phyloP scores from a whole-genome alignment of 2,113 vertebrate genomes.

The Gyps fulvus region DNA sequence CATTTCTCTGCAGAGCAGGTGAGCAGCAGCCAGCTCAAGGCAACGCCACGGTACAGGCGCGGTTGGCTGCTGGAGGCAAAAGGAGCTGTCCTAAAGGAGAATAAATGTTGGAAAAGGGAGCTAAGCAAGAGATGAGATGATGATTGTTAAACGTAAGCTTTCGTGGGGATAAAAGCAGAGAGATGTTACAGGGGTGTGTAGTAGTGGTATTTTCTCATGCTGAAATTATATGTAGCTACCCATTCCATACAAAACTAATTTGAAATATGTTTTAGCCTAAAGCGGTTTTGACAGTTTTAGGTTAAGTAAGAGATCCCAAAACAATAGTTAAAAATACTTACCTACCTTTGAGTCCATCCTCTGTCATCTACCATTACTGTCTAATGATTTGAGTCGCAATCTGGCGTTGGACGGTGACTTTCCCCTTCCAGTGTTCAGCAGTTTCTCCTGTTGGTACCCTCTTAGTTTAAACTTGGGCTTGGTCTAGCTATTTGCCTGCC shows the following conservation, averaged over 20 bases:
- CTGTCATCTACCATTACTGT: neutral
- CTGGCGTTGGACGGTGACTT: neutral
- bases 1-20: neutral
- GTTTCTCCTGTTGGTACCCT: neutral
- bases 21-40: neutral
- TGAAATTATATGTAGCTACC: neutral
- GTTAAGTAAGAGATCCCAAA: neutral
- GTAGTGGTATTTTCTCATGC: neutral
- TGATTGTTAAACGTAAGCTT: neutral
- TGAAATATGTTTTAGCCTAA: neutral
- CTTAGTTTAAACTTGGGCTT: neutral
- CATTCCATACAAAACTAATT: neutral
- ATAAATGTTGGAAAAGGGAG: neutral
- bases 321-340: neutral
- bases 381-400: rapidly evolving
- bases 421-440: neutral
- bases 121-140: no score
- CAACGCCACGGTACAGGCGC: rapidly evolving
- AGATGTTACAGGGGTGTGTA: neutral
- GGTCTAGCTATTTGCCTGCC: no score
- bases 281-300: neutral
- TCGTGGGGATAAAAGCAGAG: neutral
- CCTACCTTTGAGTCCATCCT: neutral
- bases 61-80: neutral
- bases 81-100: neutral